Evolutionary conservation across 2,797 vertebrate species (phyloP), one percentile per base, ranked within the genome.

Genomic region (Microctenopoma lineatum): DNA sequence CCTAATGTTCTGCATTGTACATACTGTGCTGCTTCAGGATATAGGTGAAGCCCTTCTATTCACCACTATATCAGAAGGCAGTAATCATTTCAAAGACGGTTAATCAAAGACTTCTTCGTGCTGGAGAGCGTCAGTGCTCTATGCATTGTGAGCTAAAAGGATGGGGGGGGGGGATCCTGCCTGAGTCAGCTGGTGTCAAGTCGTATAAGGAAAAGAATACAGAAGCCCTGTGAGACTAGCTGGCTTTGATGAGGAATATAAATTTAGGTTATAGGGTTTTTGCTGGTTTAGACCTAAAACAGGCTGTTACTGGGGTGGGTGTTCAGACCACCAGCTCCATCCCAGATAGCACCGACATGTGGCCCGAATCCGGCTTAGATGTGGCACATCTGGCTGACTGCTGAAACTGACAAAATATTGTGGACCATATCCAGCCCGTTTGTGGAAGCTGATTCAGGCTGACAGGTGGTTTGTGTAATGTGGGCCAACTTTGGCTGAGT

Each of bases 81-180:
- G 60, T 50, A 39, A 71, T 75, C 59, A 38, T 79, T 68, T 77
- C 79, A 75, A 68, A 75, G 63, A 15, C 41, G 7, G 59, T 63
- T 71, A 47, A 74, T 74, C 66, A 59, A 66, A 77, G 60, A 18
- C 18, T 1, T 38, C 63, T 63, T 59, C 32, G 53, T 36, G 61
- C 13, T 44, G 8, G 34, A 34, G 29, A 7, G 25, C 2, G 1
- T 56, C n/a, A 12, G 29, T 13, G 42, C 60, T 60, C 36, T 39
- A 36, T 39, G 42, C 25, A 10, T 32, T 41, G 25, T 65, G 51
- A 62, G 26, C 46, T 32, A 48, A 26, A 62, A 26, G 59, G 51
- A 46, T 57, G 15, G 36, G n/a, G 36, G 36, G n/a, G 36, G 65
- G 51, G 18, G 16, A 56, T 65, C 21, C 64, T 50, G 2, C 5